Conservation (phyloP, 2,797 vertebrate genomes). For the Heliangelus exortis region DNA sequence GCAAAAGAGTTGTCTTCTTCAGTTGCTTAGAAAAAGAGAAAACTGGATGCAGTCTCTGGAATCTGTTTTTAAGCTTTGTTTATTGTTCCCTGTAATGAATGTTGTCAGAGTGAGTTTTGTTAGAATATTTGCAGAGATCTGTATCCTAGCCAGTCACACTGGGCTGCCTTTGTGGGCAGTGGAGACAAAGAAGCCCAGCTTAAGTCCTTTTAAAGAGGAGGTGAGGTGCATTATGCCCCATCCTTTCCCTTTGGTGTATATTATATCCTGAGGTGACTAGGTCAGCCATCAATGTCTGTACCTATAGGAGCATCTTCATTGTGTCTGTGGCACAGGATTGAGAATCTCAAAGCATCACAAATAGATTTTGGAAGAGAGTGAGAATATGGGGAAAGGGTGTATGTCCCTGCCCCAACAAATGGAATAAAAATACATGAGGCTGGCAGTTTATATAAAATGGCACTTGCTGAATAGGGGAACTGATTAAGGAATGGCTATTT, state of each 20-base stretch:
- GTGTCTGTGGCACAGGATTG: background rate
- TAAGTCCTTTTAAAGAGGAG: background rate
- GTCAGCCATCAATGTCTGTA: background rate
- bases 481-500: background rate
- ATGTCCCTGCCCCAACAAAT: too few species aligned
- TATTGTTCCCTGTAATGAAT: constrained; percentile 17
- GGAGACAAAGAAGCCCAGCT: background rate
- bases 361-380: background rate
- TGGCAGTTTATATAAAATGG: background rate
- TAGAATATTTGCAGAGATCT: background rate
- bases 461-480: background rate
- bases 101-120: background rate
- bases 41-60: constrained; percentile 11
- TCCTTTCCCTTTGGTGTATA: background rate
- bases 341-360: background rate
- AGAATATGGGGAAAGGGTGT: background rate
- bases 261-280: background rate
- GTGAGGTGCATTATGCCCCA: background rate
- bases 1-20: background rate
- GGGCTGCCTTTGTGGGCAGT: background rate
- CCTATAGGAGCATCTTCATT: background rate
- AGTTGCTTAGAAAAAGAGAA: background rate
- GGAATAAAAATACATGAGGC: background rate
- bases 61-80: constrained; percentile 31
- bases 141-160: background rate